Evolutionary conservation across 2,888 invertebrate genomes (phyloP), one percentile per base, ranked within the genome.

Genomic region (Folsomia manolachei): DNA sequence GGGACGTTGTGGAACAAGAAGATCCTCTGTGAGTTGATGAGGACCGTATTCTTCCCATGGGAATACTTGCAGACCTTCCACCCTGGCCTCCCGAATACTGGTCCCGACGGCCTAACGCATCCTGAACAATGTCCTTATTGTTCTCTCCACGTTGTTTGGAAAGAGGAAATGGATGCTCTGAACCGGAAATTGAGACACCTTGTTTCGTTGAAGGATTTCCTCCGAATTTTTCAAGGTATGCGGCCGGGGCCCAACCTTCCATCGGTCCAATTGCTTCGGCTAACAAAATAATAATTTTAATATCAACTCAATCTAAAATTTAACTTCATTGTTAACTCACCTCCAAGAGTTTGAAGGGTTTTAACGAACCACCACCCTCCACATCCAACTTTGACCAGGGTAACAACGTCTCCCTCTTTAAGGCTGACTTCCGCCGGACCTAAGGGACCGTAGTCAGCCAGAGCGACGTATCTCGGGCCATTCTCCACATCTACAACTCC

Each of bases 351-450:
- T 2, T 64, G 27, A 11, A 66, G 18, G 11, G 92, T 88, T 82
- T 92, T 91, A 83, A 95, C 93, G 87, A 93, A 95, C 95, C 95
- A 96, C 96, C 96, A 96, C 80, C 96, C 95, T 80, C 94, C 94
- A 86, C 93, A 94, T 83, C 95, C 95, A 81, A 94, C 91, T 85
- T 95, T 94, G 80, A 95, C 88, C 80, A 96, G 88, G 84, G 95
- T 94, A 80, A 96, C 90, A 81, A 89, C 88, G 85, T 96, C 95
- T 24, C 95, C 95, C 86, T 95, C 95, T 74, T 89, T 89, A 86
- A 96, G 89, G 78, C 92, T 91, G 79, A 96, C 91, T 86, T 96
- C 96, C 79, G 93, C 93, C 81, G 90, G 90, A 81, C 95, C 95
- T 85, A 94, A 90, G 75, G 95, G 94, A 83, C 91, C 90, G 87